phyloP scores from a whole-genome alignment of 1,140 invertebrate genomes.

The Laupala kohalensis region DNA sequence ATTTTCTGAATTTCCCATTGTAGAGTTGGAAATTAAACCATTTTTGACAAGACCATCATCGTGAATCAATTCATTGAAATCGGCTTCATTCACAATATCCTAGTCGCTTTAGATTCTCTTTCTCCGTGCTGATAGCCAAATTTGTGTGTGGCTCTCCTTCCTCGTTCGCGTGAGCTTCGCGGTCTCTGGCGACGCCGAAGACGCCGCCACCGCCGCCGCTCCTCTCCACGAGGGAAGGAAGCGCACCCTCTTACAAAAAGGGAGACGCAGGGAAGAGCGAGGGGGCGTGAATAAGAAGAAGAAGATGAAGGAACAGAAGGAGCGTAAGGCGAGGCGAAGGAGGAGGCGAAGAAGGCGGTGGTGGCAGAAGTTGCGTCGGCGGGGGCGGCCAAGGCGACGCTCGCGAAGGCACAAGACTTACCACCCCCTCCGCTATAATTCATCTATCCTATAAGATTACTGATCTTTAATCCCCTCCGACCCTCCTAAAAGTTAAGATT shows the following conservation, averaged over 20 bases:
- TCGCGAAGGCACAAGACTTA: neutral
- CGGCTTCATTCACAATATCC: no score
- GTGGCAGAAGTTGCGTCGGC: neutral
- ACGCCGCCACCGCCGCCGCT: no score
- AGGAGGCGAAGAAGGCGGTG: neutral
- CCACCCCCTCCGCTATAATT: slow-evolving; percentile 17
- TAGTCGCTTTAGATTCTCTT: no score
- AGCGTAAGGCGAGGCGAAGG: neutral
- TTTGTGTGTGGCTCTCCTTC: neutral
- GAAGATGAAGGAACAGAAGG: neutral
- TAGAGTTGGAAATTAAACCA: no score
- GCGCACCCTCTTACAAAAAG: neutral
- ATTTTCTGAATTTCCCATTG: no score
- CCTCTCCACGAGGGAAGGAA: neutral
- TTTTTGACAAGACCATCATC: no score
- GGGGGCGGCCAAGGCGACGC: neutral
- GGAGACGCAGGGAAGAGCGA: neutral
- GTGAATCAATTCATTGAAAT: no score
- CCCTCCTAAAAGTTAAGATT: slow-evolving; percentile 57
- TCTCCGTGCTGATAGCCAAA: neutral
- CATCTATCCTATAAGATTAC: slow-evolving; percentile 42
- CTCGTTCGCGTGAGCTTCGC: neutral
- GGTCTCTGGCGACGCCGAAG: no score
- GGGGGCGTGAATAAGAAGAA: neutral
- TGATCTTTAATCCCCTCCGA: slow-evolving; percentile 53